Evolutionary conservation across 1,140 invertebrate genomes (phyloP).

Genomic region (Euwallacea similis): DNA sequence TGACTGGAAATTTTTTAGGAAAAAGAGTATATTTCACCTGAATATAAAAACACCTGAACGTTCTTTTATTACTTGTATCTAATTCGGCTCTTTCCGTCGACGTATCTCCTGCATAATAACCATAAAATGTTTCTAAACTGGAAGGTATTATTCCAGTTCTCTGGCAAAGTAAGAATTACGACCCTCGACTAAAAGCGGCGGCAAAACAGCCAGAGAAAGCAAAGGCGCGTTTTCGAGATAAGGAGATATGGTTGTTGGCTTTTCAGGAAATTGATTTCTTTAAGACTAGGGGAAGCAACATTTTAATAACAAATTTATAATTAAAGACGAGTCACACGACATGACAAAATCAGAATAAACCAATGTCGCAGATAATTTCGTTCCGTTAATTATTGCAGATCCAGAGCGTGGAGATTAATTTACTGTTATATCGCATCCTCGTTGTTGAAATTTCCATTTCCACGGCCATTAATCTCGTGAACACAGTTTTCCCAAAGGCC

Average conservation of each 20-base stretch:
- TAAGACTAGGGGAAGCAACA: background rate
- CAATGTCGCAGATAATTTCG: conserved; percentile 20
- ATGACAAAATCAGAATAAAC: conserved; percentile 8
- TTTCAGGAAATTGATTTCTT: conserved; percentile 22
- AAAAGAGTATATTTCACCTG: conserved; percentile 3
- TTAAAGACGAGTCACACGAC: background rate
- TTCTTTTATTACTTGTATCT: conserved; percentile 12
- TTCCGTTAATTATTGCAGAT: conserved; percentile 18
- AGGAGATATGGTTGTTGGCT: conserved; percentile 14
- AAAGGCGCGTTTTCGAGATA: conserved; percentile 27
- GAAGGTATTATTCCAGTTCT: conserved; percentile 26
- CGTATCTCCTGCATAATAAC: conserved; percentile 28
- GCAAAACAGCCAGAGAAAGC: conserved; percentile 22
- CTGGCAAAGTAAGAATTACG: conserved; percentile 31
- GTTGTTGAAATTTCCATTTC: conserved; percentile 30
- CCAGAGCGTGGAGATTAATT: conserved; percentile 27
- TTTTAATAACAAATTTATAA: conserved; percentile 14
- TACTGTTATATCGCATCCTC: conserved; percentile 22
- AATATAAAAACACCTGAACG: conserved; percentile 17
- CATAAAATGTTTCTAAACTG: conserved; percentile 33
- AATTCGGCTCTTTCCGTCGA: conserved; percentile 21
- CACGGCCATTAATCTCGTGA: conserved; percentile 27
- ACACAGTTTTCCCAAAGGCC: conserved; percentile 25
- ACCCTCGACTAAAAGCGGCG: conserved; percentile 23
- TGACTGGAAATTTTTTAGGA: background rate